Evolutionary conservation across 2,888 invertebrate genomes (phyloP).

Genomic region (Phytoseiulus persimilis): DNA sequence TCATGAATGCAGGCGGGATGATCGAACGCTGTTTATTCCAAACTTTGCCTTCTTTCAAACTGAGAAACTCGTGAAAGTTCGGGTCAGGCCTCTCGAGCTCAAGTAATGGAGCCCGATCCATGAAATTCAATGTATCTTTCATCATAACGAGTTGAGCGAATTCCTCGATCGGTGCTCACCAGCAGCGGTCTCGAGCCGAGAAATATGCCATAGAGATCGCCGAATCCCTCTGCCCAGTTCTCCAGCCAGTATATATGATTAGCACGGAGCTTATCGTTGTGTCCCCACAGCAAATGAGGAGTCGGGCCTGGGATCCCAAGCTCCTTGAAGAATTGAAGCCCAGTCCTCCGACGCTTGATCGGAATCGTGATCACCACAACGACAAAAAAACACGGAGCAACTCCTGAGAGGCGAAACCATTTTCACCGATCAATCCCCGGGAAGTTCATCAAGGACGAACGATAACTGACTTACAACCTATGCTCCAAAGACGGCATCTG

Average conservation of each 20-base stretch:
- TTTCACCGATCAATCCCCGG: background rate
- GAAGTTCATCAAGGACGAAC: too few relatives aligned
- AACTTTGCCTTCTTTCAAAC: background rate
- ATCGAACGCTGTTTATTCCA: background rate
- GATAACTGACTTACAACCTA: too few relatives aligned
- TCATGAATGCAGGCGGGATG: background rate
- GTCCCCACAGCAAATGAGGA: background rate
- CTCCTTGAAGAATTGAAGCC: background rate
- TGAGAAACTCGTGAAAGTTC: background rate
- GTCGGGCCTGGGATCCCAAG: background rate
- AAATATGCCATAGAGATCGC: conserved; percentile 19
- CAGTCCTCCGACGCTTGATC: background rate
- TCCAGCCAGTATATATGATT: background rate
- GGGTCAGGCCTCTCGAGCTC: background rate
- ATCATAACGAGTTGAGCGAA: conserved; percentile 15
- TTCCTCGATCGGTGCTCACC: conserved; percentile 22
- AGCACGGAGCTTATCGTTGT: background rate
- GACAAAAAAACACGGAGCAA: background rate
- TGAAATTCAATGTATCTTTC: background rate
- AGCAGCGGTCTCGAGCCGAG: conserved; percentile 11
- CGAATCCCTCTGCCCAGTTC: background rate
- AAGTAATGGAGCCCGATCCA: conserved; percentile 9
- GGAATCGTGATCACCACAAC: background rate
- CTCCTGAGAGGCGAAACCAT: too few relatives aligned
- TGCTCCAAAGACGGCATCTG: too few relatives aligned